Base-by-base conservation (phyloP, 1,140 invertebrate genomes). In the Pteromalus puparum region DNA sequence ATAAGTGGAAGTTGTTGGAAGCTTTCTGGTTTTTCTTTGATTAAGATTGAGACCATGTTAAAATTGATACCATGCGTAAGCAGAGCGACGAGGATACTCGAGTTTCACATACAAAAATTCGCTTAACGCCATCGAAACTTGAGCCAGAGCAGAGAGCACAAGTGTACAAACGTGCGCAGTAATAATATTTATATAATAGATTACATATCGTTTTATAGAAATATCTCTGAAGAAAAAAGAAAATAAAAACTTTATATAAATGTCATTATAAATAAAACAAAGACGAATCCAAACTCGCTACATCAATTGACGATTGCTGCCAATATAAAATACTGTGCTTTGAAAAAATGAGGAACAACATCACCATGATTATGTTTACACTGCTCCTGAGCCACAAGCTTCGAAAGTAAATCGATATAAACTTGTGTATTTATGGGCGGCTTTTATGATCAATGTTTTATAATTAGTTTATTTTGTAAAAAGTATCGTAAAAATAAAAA, bases 81-180 rank as follows among this genome's bases (percentile, higher is more conserved):
- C 34, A 30, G 7, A 1, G n/a, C 24, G 12, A 76, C 46, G 30
- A 34, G 67, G n/a, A 68, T 21, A 28, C 38, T 77, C 38, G 34
- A 85, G 79, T 28, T 53, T 76, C 38, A 76, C 73, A 76, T 76
- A 77, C 26, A 38, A 85, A 61, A 81, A 81, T 70, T 76, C 61
- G 65, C 79, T 81, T 74, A 81, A 85, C 72, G 28, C 70, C 48
- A 81, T 76, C 73, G 77, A 85, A 85, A 85, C 83, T 85, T 81
- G 83, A 85, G 79, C 28, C 42, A 81, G 53, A 80, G 83, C 78
- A 77, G 70, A 80, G 72, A 75, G 68, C 77, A 80, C 48, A 83
- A 28, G 28, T 61, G 2, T 74, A 84, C 12, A 72, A 76, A 78
- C 24, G 68, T 30, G 38, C 28, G 28, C 72, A 46, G 30, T 67